Evolutionary conservation across 1,140 invertebrate genomes (phyloP), one percentile per base, ranked within the genome.

Genomic region (Phenacoccus solenopsis): DNA sequence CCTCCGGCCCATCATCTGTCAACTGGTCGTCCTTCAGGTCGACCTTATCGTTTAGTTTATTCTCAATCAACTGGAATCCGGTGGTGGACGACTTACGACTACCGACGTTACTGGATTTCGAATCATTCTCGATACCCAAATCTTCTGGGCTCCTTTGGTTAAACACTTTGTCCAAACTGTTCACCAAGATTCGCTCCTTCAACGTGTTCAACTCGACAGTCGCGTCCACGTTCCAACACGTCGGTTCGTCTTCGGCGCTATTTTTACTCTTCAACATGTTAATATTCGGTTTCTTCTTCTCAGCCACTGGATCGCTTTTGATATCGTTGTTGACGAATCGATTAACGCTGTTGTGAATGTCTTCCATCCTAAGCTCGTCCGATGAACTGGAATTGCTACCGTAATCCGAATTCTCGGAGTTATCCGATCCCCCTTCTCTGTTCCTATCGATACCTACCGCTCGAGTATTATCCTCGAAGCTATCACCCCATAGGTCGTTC

Each of bases 271-370:
- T 64, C 16, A 64, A 9, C 5, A 22, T 1, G 16, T 64, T 64
- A 4, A 64, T 16, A 24, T 64, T 64, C 20, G 2, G 59, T 25
- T 64, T 64, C 9, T 27, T 24, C 25, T 64, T 22, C 2, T 22
- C 59, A 10, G 22, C 20, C 12, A 59, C 56, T 7, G 38, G 5
- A 24, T 64, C 59, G 10, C 59, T 24, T 5, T 7, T 20, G 21
- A 64, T 64, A 16, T 64, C 59, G 59, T 64, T 64, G 21, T 64
- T 64, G 2, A 64, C 59, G 59, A 64, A 64, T 3, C 59, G 59
- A 27, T 64, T 64, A 4, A 24, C 59, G 21, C 59, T 64, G 59
- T 64, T 64, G 59, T 64, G 59, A 4, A 64, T 27, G 20, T 64
- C 59, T 10, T 20, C 25, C 4, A 64, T 24, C 9, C 21, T 3